A percentile compares a stretch with the other conserved stretches of the same genome.
phyloP scores from a whole-genome alignment of 2,888 invertebrate genomes.

The Stenotaenia linearis region DNA sequence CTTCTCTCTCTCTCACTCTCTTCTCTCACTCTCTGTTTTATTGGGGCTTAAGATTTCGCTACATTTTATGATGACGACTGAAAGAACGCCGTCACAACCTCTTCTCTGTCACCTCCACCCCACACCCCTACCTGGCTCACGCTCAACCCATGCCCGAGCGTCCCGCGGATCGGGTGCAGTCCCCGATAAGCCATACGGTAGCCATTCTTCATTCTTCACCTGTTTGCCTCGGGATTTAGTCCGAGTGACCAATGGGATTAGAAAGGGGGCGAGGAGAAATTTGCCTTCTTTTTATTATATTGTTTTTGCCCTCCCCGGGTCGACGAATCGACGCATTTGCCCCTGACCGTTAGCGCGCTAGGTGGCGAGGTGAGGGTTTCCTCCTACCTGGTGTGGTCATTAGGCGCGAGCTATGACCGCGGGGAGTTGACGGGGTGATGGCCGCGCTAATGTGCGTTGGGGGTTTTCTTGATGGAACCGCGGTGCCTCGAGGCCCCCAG shows the following conservation, averaged over 20 bases:
- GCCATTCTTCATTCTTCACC: constrained; percentile 6
- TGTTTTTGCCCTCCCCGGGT: background rate
- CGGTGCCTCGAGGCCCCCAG: constrained; percentile 8
- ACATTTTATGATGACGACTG: constrained; percentile 26
- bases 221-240: background rate
- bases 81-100: constrained; percentile 2
- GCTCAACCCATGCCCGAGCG: background rate
- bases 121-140: background rate
- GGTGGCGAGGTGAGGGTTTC: constrained; percentile 4
- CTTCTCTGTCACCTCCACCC: background rate
- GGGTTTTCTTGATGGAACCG: constrained; percentile 3
- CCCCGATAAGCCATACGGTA: background rate
- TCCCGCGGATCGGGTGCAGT: constrained; percentile 5
- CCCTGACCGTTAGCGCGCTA: background rate
- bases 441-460: constrained; percentile 17
- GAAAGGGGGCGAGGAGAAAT: background rate
- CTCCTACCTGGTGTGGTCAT: constrained; percentile 14
- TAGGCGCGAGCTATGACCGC: background rate
- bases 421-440: constrained; percentile 14
- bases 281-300: background rate
- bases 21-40: background rate
- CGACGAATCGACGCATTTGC: background rate
- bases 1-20: background rate
- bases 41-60: constrained; percentile 20
- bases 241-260: constrained; percentile 2